Base-by-base conservation (phyloP, 1,140 invertebrate genomes). In the Mya arenaria region DNA sequence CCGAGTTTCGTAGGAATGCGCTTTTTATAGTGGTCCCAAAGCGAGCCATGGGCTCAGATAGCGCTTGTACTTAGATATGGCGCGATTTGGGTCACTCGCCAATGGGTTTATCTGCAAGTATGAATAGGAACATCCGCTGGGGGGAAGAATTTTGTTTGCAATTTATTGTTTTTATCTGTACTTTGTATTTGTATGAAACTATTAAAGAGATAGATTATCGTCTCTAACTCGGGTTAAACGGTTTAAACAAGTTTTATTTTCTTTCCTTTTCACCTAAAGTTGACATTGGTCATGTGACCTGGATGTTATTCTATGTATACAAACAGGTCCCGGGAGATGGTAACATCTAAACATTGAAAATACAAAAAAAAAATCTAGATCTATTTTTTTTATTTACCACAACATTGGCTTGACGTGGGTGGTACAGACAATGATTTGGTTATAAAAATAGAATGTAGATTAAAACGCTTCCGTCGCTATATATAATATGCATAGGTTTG, bases 81-180 rank as follows among this genome's bases (percentile, higher is more conserved):
- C 17, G 44, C 48, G 52, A 78, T 78, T 63, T 78, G 34, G 75
- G 75, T 78, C 44, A 68, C 39, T 34, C 19, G 25, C n/a, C n/a
- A 5, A 23, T 28, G 23, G n/a, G 30, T 55, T 78, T 78, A 78
- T 78, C 75, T 55, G 28, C 23, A 23, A 15, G 32, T 58, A 32
- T n/a, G 44, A 68, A 41, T 66, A 44, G 62, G 39, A 23, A 68
- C 63, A 68, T 78, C 75, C 75, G 62, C 36, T 36, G 32, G 4
- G 23, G 10, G 23, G 1, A 56, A 36, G 75, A 78, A 78, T 78
- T 56, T 52, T 78, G 75, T 78, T 78, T 78, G 75, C 75, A 78
- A 78, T 55, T 62, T 78, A 68, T 78, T 36, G 60, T 30, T 75
- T n/a, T 75, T 75, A 75, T 75, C 73, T 75, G 39, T 13, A 56